These are phyloP conservation scores for zebrafish (Danio rerio) DNA, from an alignment of 2,113 vertebrate species.

Conservation along the genomic window DNA sequence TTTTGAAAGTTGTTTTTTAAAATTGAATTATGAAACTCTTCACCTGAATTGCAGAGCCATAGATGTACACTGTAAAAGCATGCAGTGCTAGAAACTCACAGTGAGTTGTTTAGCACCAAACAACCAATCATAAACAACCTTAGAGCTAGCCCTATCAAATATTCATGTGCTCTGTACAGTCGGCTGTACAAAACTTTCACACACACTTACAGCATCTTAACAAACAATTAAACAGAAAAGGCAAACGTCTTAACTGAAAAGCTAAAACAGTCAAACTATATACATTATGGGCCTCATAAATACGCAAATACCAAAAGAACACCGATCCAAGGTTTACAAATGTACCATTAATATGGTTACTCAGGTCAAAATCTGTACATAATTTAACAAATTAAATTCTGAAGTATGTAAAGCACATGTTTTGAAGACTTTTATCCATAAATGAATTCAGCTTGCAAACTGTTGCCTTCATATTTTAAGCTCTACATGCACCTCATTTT, in stretches of 20 bases:
- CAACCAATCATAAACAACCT: not conserved
- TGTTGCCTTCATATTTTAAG: not conserved
- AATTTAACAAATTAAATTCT: not conserved
- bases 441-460: not conserved
- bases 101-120: not conserved
- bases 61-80: not conserved
- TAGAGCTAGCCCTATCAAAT: not conserved
- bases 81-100: not conserved
- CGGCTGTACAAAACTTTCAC: constrained; percentile 5
- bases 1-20: not conserved
- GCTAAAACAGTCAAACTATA: too few species aligned
- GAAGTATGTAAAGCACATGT: not conserved
- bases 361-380: not conserved
- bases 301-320: not conserved
- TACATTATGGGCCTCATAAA: not conserved
- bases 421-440: not conserved
- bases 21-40: not conserved
- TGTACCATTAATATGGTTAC: not conserved
- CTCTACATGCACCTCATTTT: not conserved
- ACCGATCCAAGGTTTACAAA: not conserved
- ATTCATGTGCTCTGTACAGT: constrained; percentile 11
- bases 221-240: constrained; percentile 1
- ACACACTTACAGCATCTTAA: not conserved
- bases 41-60: not conserved
- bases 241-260: not conserved